Evolutionary conservation across 2,113 vertebrate species (phyloP).

Genomic region (rabbit (Oryctolagus cuniculus)): mOryCun1.1 NC_091432.1:211277501-211278000

Average conservation of each 20-base stretch:
- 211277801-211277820: background rate
- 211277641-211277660: background rate
- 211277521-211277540: background rate
- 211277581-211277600: slow-evolving; percentile 7
- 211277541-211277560: background rate
- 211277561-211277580: background rate
- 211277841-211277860: background rate
- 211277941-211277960: background rate
- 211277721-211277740: background rate
- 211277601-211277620: background rate
- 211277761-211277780: background rate
- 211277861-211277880: background rate
- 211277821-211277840: background rate
- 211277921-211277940: background rate
- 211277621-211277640: background rate
- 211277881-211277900: background rate
- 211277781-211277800: background rate
- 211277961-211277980: background rate
- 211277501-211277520: background rate
- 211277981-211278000: background rate
- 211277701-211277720: background rate
- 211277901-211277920: background rate
- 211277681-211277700: background rate
- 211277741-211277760: background rate
- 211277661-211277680: background rate